Percentiles rank a stretch among this genome's conserved stretches.
These are phyloP conservation scores for Brachionus sp. DNA, from an alignment of 1,140 invertebrate genomes.

Conservation along the genomic window DNA sequence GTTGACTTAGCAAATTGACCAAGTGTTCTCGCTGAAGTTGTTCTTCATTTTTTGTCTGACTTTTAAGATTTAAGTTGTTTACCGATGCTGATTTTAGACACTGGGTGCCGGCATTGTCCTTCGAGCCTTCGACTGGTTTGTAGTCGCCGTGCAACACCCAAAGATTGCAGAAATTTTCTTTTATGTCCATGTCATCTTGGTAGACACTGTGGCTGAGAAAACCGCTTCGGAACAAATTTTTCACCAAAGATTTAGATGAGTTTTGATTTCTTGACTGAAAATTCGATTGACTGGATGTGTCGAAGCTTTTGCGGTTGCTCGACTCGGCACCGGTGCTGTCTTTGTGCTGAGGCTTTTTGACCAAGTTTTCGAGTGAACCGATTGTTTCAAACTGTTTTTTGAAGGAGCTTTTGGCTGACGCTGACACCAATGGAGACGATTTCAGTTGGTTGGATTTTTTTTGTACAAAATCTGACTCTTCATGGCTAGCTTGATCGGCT, in stretches of 20 bases:
- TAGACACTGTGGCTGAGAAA: not conserved
- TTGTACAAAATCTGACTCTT: not conserved
- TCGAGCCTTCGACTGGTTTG: not conserved
- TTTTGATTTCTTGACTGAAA: not conserved
- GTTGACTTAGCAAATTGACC: conserved; percentile 19
- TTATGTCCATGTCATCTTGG: not conserved
- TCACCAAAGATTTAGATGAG: conserved; percentile 15
- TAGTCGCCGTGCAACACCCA: conserved; percentile 23
- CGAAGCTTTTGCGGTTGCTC: not conserved
- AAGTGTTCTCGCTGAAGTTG: conserved; percentile 34
- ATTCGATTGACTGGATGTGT: not conserved
- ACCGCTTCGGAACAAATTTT: conserved; percentile 26
- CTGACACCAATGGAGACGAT: not conserved
- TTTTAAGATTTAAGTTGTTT: not conserved
- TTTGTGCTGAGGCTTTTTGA: not conserved
- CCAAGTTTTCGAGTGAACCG: not conserved
- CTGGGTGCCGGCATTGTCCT: not conserved
- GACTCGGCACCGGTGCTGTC: not conserved
- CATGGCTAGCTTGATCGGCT: not conserved
- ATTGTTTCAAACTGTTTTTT: not conserved
- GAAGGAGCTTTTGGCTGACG: not conserved
- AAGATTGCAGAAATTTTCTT: conserved; percentile 35
- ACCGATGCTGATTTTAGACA: not conserved
- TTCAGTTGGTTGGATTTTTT: not conserved
- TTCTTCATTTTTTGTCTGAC: not conserved